phyloP scores from a whole-genome alignment of 2,113 vertebrate genomes.

The Anolis sagrei region DNA sequence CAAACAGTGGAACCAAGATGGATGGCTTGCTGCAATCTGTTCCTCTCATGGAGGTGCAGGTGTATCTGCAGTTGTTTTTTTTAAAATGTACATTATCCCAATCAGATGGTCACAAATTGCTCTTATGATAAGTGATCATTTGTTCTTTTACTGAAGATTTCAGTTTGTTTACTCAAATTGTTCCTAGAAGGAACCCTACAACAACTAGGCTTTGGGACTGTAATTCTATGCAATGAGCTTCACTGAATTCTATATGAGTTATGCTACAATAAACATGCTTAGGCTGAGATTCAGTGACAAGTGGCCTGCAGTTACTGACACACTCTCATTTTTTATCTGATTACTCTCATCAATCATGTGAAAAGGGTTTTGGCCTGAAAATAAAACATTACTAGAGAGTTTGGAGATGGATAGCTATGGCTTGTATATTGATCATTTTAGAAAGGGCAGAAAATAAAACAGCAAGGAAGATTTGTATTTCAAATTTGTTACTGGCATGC shows the following conservation, averaged over 20 bases:
- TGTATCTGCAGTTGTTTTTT: no score
- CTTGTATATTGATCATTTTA: conserved; percentile 68
- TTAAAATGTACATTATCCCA: no score
- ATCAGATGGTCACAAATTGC: no score
- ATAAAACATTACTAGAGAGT: conserved; percentile 66
- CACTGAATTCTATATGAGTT: background rate
- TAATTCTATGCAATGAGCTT: background rate
- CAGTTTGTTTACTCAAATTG: background rate
- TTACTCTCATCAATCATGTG: conserved; percentile 76
- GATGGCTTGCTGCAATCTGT: no score
- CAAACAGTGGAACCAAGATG: no score
- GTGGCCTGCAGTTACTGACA: conserved; percentile 48
- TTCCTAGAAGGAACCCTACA: background rate
- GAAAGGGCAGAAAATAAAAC: conserved; percentile 13
- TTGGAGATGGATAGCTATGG: conserved; percentile 68
- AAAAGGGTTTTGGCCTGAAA: conserved; percentile 63
- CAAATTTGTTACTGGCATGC: conserved; percentile 25
- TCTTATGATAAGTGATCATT: background rate
- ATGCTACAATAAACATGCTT: background rate
- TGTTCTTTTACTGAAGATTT: background rate
- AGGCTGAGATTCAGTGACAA: conserved; percentile 37
- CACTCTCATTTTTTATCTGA: conserved; percentile 64
- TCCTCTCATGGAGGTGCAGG: no score
- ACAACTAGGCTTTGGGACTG: background rate
- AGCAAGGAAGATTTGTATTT: conserved; percentile 47